A percentile compares a stretch with the other conserved stretches of the same genome.
Conservation (phyloP, 2,888 invertebrate genomes). For the Drosophila niveifrons region DNA sequence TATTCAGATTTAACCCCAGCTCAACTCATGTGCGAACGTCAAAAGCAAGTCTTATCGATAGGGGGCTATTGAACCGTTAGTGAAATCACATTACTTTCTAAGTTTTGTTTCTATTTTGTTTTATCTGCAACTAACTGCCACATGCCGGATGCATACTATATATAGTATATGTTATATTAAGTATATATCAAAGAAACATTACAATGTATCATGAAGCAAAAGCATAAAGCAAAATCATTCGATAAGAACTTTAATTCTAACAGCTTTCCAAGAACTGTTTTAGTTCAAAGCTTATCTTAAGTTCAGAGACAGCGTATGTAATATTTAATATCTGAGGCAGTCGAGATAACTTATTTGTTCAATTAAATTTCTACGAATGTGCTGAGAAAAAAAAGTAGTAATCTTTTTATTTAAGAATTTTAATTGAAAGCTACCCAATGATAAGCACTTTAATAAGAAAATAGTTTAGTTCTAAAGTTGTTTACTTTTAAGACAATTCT, state of each 20-base stretch:
- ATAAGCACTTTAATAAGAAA: no score
- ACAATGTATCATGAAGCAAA: no score
- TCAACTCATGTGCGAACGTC: background rate
- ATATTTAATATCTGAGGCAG: background rate
- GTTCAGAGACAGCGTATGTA: background rate
- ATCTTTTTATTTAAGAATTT: no score
- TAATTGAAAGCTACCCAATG: no score
- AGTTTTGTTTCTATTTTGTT: background rate
- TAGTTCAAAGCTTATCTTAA: background rate
- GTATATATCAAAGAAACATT: no score
- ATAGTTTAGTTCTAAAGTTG: no score
- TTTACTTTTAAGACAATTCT: no score
- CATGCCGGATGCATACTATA: constrained; percentile 16
- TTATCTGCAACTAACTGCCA: constrained; percentile 14
- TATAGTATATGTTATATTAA: no score
- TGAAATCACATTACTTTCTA: background rate
- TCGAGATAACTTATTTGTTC: background rate
- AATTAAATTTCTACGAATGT: no score
- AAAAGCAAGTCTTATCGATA: constrained; percentile 8
- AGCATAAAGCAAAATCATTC: background rate
- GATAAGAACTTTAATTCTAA: background rate
- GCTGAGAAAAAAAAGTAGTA: no score
- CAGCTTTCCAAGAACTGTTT: constrained; percentile 8
- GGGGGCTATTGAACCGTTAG: constrained; percentile 20
- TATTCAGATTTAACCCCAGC: background rate